Evolutionary conservation across 1,140 invertebrate genomes (phyloP).

Genomic region (Propsilocerus akamusi): DNA sequence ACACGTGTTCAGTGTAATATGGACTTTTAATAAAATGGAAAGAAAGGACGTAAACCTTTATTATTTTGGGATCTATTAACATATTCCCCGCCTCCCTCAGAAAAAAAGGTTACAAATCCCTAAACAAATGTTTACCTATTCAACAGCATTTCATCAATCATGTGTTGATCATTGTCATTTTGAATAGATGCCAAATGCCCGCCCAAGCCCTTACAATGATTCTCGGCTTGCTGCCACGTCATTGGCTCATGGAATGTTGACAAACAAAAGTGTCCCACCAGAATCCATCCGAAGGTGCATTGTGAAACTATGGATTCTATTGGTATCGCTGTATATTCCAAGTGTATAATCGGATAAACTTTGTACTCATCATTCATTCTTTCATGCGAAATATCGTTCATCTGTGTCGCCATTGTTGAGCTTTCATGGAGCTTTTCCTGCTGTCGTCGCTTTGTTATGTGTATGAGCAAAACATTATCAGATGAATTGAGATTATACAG

Average conservation of each 20-base stretch:
- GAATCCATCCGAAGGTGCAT: slow-evolving; percentile 44
- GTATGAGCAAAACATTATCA: background rate
- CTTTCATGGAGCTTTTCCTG: background rate
- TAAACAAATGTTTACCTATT: too few relatives aligned
- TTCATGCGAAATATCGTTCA: background rate
- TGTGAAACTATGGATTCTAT: slow-evolving; percentile 31
- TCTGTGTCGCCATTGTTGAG: background rate
- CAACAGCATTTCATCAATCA: slow-evolving; percentile 35
- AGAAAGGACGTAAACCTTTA: background rate
- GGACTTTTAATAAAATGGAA: slow-evolving; percentile 25
- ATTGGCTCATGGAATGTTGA: slow-evolving; percentile 32
- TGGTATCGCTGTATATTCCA: slow-evolving; percentile 28
- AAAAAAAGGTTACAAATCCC: too few relatives aligned
- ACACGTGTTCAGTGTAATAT: slow-evolving; percentile 35
- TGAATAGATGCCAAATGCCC: slow-evolving; percentile 44
- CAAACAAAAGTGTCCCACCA: slow-evolving; percentile 35
- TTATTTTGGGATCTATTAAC: too few relatives aligned
- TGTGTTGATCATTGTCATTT: slow-evolving; percentile 35
- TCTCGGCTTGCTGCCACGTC: slow-evolving; percentile 42
- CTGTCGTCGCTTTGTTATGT: background rate
- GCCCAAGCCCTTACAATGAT: slow-evolving; percentile 34
- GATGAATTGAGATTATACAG: background rate
- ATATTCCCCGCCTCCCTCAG: too few relatives aligned
- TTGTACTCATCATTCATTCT: background rate
- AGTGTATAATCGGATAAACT: slow-evolving; percentile 8